A percentile compares a stretch with the other conserved stretches of the same genome.
Evolutionary conservation across 2,113 vertebrate genomes (phyloP).

Genomic region (Chloropsis hardwickii): DNA sequence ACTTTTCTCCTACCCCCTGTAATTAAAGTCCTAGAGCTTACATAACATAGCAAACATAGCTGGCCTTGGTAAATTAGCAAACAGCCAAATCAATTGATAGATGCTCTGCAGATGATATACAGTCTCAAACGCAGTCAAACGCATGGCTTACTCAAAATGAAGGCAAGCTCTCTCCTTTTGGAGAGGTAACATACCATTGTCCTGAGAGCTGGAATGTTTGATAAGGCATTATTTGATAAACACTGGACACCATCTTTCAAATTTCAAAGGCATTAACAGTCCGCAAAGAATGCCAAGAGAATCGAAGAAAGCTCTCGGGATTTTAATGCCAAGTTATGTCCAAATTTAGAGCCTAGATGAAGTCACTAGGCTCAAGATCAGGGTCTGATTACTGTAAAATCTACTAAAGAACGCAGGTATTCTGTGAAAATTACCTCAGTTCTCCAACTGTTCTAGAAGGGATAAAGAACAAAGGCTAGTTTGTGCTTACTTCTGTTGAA

Average conservation of each 20-base stretch:
- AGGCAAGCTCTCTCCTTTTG: not conserved
- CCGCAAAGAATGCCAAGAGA: not conserved
- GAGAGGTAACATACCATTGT: not conserved
- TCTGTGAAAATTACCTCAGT: not conserved
- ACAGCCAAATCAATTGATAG: not conserved
- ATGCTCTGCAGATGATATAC: not conserved
- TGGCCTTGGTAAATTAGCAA: not conserved
- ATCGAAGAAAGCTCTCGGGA: not conserved
- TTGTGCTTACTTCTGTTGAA: not conserved
- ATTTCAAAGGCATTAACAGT: not conserved
- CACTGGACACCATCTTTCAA: not conserved
- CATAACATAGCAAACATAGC: not conserved
- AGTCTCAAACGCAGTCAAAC: not conserved
- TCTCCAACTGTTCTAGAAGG: not conserved
- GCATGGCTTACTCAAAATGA: not conserved
- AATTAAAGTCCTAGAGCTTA: not conserved
- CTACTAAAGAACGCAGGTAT: not conserved
- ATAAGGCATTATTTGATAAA: not conserved
- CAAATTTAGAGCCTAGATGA: not conserved
- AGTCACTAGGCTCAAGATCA: not conserved
- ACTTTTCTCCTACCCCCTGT: not conserved
- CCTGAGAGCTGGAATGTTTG: not conserved
- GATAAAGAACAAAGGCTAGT: not conserved
- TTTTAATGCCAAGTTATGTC: not conserved
- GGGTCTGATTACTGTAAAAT: not conserved